phyloP scores from a whole-genome alignment of 2,888 invertebrate species.

The Aspidiotus destructor region DNA sequence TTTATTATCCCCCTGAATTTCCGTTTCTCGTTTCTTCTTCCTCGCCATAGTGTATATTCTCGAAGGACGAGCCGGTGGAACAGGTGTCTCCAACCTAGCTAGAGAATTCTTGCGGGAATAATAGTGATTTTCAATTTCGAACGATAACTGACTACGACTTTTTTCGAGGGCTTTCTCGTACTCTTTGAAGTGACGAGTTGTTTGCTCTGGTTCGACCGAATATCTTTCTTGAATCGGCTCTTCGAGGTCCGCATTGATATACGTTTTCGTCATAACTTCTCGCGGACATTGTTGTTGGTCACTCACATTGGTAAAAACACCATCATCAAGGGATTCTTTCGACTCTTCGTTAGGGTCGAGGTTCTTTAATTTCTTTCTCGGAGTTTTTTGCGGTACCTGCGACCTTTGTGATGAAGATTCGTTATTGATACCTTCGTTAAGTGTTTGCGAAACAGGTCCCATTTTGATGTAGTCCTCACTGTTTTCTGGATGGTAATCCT shows the following conservation, averaged over 20 bases:
- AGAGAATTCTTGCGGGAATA: conserved; percentile 53
- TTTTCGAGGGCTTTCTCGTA: conserved; percentile 34
- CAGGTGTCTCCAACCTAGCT: conserved; percentile 50
- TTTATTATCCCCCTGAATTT: not conserved
- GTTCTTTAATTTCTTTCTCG: conserved; percentile 27
- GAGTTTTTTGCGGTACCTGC: conserved; percentile 27
- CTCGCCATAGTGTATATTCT: conserved; percentile 29
- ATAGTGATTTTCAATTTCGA: conserved; percentile 23
- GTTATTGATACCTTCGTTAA: conserved; percentile 16
- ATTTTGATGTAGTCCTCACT: not conserved
- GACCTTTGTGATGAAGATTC: not conserved
- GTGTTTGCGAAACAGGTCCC: not conserved
- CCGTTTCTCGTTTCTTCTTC: not conserved
- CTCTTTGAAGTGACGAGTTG: conserved; percentile 32
- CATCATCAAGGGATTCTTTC: conserved; percentile 35
- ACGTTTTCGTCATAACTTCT: conserved; percentile 36
- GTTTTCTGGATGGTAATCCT: not conserved
- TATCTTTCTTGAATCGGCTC: conserved; percentile 38
- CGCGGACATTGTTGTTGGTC: conserved; percentile 37
- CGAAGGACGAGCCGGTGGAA: conserved; percentile 36
- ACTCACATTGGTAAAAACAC: conserved; percentile 34
- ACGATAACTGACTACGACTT: conserved; percentile 13
- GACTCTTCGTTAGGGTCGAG: conserved; percentile 32
- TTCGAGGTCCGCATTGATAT: conserved; percentile 42
- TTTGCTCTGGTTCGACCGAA: conserved; percentile 33